Base-by-base conservation (phyloP, 2,888 invertebrate genomes). In the Meganola albula region DNA sequence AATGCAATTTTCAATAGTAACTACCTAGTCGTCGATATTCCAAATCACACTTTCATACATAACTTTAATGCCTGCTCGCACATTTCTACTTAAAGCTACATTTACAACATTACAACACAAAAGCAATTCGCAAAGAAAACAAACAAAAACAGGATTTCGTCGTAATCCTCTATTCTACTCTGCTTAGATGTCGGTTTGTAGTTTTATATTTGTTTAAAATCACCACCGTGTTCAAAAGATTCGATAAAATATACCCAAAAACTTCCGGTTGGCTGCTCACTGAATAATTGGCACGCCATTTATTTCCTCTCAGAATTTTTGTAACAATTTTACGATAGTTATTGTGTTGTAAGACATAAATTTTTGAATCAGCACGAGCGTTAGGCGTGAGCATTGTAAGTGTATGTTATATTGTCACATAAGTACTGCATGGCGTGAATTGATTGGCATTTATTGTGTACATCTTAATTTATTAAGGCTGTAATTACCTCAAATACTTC, bases 111-210 rank as follows among this genome's bases (percentile, higher is more conserved):
- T 48, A 44, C 50, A 34, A 50, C 54, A 78, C 73, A 79, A 80
- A 71, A 67, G 78, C 67, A 69, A 77, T 71, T 76, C 50, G 48
- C 40, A 74, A 83, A 83, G 82, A 78, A 84, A 82, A 84, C 77
- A 85, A 84, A 84, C 83, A 85, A 84, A 79, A 82, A 84, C 82
- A 80, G 75, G 77, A 75, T 85, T 84, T 78, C 73, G 63, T 43
- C 69, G 75, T 83, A 84, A 84, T 82, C 78, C 73, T 63, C 72
- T 48, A 72, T 80, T 78, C 76, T 75, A 55, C 53, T 40, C 68
- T 61, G 75, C 80, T 82, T 75, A 82, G 58, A 62, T 49, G 65
- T 58, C 51, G 57, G 58, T 63, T 64, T 58, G 61, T 70, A 65
- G 63, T 72, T 74, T 59, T 67, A 68, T 76, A 79, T 79, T 80